A percentile compares a stretch with the other conserved stretches of the same genome.
phyloP scores from a whole-genome alignment of 1,140 invertebrate genomes.

The Pseudomyrmex dendroicus region DNA sequence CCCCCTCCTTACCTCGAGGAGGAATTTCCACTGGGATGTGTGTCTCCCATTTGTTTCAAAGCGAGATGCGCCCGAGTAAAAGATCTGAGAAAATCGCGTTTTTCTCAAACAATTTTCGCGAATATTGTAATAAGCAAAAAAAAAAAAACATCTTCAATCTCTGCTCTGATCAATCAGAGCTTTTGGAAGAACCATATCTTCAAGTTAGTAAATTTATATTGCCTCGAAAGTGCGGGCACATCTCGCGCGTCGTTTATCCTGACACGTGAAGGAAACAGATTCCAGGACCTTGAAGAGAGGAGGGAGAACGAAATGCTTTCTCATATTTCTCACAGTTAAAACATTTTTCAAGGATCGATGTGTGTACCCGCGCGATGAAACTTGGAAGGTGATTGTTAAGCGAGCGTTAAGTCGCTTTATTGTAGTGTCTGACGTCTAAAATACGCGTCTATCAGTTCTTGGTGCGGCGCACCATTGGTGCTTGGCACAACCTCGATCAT shows the following conservation, averaged over 20 bases:
- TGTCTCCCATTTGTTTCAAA: not conserved
- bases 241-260: not conserved
- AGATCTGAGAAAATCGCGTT: not conserved
- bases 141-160: not conserved
- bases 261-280: constrained; percentile 35
- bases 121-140: not conserved
- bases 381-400: constrained; percentile 60
- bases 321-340: constrained; percentile 54
- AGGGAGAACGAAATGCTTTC: constrained; percentile 39
- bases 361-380: not conserved
- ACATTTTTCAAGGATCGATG: constrained; percentile 58
- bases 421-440: constrained; percentile 43
- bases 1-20: not conserved
- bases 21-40: not conserved
- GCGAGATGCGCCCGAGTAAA: not conserved
- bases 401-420: constrained; percentile 13
- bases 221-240: not conserved
- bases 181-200: no score
- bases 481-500: constrained; percentile 84
- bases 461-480: constrained; percentile 73
- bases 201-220: no score
- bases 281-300: constrained; percentile 5
- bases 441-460: constrained; percentile 61
- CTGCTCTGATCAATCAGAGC: no score
- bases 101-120: not conserved